A percentile compares a stretch with the other conserved stretches of the same genome.
Evolutionary conservation across 1,140 invertebrate genomes (phyloP).

Genomic region (Musca vetustissima): DNA sequence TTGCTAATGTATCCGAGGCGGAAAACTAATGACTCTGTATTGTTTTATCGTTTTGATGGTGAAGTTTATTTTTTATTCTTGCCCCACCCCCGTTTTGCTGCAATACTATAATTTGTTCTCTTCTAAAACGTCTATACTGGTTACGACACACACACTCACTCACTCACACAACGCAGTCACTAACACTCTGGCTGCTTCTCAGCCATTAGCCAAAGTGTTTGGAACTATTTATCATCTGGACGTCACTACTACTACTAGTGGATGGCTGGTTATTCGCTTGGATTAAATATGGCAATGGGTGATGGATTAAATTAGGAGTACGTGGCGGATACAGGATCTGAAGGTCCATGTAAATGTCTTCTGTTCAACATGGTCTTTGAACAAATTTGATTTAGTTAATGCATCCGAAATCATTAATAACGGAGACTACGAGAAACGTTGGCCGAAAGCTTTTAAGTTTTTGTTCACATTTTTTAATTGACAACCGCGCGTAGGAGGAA

Average conservation of each 20-base stretch:
- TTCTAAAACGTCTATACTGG: too few species aligned
- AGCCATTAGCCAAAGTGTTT: conserved; percentile 16
- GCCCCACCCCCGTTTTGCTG: too few species aligned
- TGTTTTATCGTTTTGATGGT: neutral
- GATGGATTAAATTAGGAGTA: too few species aligned
- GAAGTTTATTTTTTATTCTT: neutral
- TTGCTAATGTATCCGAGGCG: conserved; percentile 1
- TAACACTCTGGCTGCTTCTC: neutral
- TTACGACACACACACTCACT: too few species aligned
- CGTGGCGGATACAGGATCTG: too few species aligned
- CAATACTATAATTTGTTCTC: too few species aligned
- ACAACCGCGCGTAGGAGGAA: too few species aligned
- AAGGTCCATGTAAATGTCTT: neutral
- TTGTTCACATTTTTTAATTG: too few species aligned
- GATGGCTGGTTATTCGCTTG: neutral
- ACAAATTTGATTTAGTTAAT: conserved; percentile 20
- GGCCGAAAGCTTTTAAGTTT: too few species aligned
- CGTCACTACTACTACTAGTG: neutral
- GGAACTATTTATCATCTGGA: conserved; percentile 12
- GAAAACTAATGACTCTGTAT: conserved; percentile 9
- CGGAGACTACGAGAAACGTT: too few species aligned
- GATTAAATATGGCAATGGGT: neutral
- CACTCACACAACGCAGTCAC: too few species aligned
- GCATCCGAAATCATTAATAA: neutral
- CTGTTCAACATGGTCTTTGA: neutral